Conservation (phyloP, 2,113 vertebrate genomes). For the Chaetops frenatus region DNA sequence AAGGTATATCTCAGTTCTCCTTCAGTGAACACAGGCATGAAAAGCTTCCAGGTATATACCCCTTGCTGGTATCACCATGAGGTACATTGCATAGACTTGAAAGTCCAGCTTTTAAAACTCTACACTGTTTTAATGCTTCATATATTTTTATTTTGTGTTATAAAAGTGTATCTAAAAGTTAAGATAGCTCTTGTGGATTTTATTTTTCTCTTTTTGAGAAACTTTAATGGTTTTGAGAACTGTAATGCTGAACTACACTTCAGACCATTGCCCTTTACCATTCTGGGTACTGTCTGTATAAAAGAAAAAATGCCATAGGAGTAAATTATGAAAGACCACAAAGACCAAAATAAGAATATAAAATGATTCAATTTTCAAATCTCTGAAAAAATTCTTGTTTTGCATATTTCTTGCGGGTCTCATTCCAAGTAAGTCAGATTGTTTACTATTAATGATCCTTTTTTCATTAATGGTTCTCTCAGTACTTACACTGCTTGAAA, state of each 20-base stretch:
- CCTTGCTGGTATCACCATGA: background rate
- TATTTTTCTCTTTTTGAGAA: background rate
- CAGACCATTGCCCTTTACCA: background rate
- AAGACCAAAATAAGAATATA: background rate
- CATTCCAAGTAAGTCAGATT: background rate
- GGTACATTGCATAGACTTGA: background rate
- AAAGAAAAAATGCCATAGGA: background rate
- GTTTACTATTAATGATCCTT: background rate
- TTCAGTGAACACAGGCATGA: background rate
- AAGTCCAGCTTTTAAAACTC: background rate
- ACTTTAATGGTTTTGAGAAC: background rate
- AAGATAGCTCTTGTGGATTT: background rate
- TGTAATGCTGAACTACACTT: background rate
- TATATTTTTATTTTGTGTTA: conserved; percentile 12
- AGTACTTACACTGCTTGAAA: background rate
- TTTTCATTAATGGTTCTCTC: background rate
- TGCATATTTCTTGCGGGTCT: background rate
- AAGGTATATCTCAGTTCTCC: background rate
- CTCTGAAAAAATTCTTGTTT: background rate
- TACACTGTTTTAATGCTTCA: background rate
- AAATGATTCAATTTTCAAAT: background rate
- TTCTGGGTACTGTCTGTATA: background rate
- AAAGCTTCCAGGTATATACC: background rate
- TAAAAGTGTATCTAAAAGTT: background rate
- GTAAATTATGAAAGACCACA: background rate